A percentile compares a stretch with the other conserved stretches of the same genome.
Evolutionary conservation across 64 coral and sea anemone species (phyloP).

Genomic region (Stichodactyla helianthus): DNA sequence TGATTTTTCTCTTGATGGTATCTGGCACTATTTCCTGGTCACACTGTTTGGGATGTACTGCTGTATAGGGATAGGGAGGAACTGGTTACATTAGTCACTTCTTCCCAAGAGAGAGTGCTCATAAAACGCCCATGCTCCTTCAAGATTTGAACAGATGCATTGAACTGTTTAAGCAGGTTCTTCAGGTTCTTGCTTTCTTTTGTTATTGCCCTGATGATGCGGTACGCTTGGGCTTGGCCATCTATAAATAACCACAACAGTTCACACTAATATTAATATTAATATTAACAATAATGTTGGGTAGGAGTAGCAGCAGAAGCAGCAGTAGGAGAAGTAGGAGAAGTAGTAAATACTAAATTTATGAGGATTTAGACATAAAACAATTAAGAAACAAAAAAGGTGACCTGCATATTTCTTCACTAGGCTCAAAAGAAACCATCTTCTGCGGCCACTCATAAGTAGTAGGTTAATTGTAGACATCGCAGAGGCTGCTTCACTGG

Average conservation of each 20-base stretch:
- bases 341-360: not conserved
- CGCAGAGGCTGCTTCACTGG: conserved; percentile 24
- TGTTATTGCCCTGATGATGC: conserved; percentile 5
- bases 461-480: conserved; percentile 22
- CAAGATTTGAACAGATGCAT: conserved; percentile 21
- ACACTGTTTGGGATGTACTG: not conserved
- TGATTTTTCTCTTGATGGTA: conserved; percentile 6
- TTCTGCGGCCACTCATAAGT: conserved; percentile 24
- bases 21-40: conserved; percentile 9
- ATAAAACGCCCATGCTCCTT: conserved; percentile 3
- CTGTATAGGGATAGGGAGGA: too few relatives aligned
- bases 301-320: not conserved
- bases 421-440: conserved; percentile 51
- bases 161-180: conserved; percentile 2
- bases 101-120: conserved; percentile 25
- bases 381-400: not conserved
- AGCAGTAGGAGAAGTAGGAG: too few relatives aligned
- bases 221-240: conserved; percentile 30
- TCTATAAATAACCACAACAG: conserved; percentile 14
- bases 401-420: conserved; percentile 45
- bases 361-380: not conserved
- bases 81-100: conserved; percentile 15
- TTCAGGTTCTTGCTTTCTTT: conserved; percentile 8
- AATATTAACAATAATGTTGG: not conserved
- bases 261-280: not conserved